Percentiles rank a stretch among this genome's conserved stretches.
Evolutionary conservation across 2,888 invertebrate species (phyloP).

Genomic region (Caenorhabditis becei): DNA sequence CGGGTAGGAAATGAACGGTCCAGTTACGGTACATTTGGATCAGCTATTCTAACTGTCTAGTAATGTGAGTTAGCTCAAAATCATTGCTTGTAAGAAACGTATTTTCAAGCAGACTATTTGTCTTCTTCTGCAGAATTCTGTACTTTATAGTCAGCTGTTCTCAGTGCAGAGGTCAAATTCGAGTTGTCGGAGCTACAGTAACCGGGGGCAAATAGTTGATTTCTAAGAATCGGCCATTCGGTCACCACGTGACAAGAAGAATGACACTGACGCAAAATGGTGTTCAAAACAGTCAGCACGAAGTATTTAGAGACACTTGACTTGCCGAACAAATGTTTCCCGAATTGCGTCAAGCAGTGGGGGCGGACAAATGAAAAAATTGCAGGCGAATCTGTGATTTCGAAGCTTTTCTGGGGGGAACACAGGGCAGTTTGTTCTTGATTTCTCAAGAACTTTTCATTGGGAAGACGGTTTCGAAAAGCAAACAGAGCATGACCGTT

Average conservation of each 20-base stretch:
- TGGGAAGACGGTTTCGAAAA: background rate
- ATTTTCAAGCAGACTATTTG: no score
- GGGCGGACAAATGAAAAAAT: slow-evolving; percentile 31
- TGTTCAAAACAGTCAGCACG: slow-evolving; percentile 43
- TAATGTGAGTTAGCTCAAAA: no score
- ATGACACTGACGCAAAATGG: slow-evolving; percentile 38
- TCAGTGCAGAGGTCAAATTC: background rate
- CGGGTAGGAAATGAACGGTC: no score
- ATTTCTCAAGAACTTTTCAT: background rate
- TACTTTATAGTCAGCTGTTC: no score
- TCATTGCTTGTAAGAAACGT: no score
- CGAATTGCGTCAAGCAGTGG: slow-evolving; percentile 50
- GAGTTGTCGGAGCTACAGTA: background rate
- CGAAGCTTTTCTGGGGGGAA: background rate
- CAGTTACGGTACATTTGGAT: no score
- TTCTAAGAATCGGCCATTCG: background rate
- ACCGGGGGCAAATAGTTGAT: background rate
- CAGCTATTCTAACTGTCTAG: no score
- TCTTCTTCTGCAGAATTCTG: no score
- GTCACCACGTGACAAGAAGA: slow-evolving; percentile 45
- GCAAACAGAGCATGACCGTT: slow-evolving; percentile 6
- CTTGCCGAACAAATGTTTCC: slow-evolving; percentile 21
- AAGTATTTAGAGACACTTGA: slow-evolving; percentile 52
- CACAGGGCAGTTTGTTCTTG: no score
- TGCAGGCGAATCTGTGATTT: background rate